These are phyloP conservation scores for Drosophila nr. medialis DNA, from an alignment of 2,888 invertebrate genomes.

Conservation along the genomic window DNA sequence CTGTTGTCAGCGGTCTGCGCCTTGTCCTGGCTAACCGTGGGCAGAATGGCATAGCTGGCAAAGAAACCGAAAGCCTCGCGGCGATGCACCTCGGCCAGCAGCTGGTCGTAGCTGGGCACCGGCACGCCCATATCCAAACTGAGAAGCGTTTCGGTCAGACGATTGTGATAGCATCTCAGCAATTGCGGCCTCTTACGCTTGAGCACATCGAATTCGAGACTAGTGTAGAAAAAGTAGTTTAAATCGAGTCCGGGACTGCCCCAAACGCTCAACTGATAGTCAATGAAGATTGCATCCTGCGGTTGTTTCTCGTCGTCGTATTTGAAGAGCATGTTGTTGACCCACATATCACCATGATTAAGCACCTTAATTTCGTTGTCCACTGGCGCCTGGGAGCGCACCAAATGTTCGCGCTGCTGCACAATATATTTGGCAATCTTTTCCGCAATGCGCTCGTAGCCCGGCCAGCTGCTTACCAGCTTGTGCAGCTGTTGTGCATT, in stretches of 20 bases:
- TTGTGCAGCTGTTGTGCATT: constrained; percentile 69
- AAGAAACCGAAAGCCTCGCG: constrained; percentile 80
- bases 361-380: constrained; percentile 82
- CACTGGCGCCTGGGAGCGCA: constrained; percentile 64
- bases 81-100: constrained; percentile 69
- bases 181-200: constrained; percentile 73
- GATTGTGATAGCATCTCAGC: constrained; percentile 72
- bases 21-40: constrained; percentile 77
- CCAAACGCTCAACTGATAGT: constrained; percentile 82
- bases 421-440: constrained; percentile 74
- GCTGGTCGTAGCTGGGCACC: constrained; percentile 73
- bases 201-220: constrained; percentile 74
- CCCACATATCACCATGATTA: constrained; percentile 86
- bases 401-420: constrained; percentile 62
- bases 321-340: constrained; percentile 86
- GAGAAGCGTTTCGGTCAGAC: constrained; percentile 65
- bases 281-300: constrained; percentile 76
- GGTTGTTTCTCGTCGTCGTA: constrained; percentile 66
- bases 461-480: constrained; percentile 83
- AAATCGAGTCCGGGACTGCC: constrained; percentile 83
- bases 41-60: constrained; percentile 74
- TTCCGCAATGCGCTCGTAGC: constrained; percentile 83
- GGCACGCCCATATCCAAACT: constrained; percentile 51
- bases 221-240: constrained; percentile 83
- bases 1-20: constrained; percentile 68